Percentiles rank a stretch among this genome's conserved stretches.
These are phyloP conservation scores for Phylloscopus whistleri DNA, from an alignment of 2,113 vertebrate genomes.

Conservation along the genomic window DNA sequence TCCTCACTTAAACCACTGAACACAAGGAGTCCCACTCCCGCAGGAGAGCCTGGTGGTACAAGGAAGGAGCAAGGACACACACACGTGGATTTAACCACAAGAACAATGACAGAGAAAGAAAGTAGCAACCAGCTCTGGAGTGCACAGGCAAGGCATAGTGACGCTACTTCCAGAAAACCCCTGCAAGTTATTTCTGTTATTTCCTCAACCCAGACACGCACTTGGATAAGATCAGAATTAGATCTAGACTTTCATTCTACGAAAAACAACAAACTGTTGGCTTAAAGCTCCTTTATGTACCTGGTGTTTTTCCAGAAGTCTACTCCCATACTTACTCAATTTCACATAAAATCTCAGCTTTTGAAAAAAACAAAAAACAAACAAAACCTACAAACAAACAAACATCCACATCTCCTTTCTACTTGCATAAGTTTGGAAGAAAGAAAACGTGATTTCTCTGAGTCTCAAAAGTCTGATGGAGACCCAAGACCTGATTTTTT, in stretches of 20 bases:
- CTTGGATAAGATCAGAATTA: not conserved
- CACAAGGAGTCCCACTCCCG: not conserved
- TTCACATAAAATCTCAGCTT: not conserved
- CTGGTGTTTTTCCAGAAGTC: not conserved
- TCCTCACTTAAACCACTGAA: not conserved
- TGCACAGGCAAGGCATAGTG: not conserved
- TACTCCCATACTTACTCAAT: accelerated
- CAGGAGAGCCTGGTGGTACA: not conserved
- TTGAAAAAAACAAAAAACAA: not conserved
- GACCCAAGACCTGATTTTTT: not conserved
- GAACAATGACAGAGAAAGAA: conserved; percentile 40
- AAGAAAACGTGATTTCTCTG: not conserved
- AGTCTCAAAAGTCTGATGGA: not conserved
- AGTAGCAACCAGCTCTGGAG: not conserved
- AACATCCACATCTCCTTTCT: not conserved
- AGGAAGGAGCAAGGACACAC: not conserved
- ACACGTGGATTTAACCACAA: not conserved
- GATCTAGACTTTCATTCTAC: not conserved
- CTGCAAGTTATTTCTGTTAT: not conserved
- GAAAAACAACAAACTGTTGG: not conserved
- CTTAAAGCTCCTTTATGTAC: not conserved
- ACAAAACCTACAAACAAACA: not conserved
- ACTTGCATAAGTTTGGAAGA: not conserved
- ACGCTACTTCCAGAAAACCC: conserved; percentile 3
- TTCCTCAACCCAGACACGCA: not conserved